Evolutionary conservation across 2,888 invertebrate genomes (phyloP).

Genomic region (Ctenicera cuprea): DNA sequence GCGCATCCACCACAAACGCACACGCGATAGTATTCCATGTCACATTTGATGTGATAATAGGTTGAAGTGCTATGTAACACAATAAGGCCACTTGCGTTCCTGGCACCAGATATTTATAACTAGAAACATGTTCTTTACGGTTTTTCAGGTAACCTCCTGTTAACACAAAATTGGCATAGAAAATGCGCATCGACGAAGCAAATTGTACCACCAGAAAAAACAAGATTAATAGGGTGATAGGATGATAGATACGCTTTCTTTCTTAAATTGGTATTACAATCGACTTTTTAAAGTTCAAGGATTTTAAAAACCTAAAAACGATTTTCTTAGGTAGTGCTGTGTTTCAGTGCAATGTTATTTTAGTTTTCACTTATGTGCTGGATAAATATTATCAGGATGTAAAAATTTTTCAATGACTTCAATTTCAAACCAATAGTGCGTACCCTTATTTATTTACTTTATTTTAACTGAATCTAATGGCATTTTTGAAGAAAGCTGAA

Average conservation of each 20-base stretch:
- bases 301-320: background rate
- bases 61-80: slow-evolving; percentile 63
- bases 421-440: no score
- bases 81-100: slow-evolving; percentile 62
- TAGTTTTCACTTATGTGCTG: no score
- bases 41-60: slow-evolving; percentile 60
- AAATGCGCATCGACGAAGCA: background rate
- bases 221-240: slow-evolving; percentile 6
- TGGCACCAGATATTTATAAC: slow-evolving; percentile 62
- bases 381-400: no score
- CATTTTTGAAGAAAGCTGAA: no score
- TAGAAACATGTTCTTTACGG: slow-evolving; percentile 6
- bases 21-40: slow-evolving; percentile 61
- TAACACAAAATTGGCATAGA: slow-evolving; percentile 12
- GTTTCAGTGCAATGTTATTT: no score
- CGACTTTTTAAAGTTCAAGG: slow-evolving; percentile 14
- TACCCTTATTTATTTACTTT: no score
- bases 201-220: background rate
- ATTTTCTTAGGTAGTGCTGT: background rate
- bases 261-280: no score
- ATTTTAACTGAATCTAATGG: no score
- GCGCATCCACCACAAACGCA: slow-evolving; percentile 19
- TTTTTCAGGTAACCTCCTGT: slow-evolving; percentile 30
- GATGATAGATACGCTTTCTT: background rate
- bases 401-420: no score